These are phyloP conservation scores for Agriopis leucophaearia DNA, from an alignment of 2,888 invertebrate genomes.

Conservation along the genomic window DNA sequence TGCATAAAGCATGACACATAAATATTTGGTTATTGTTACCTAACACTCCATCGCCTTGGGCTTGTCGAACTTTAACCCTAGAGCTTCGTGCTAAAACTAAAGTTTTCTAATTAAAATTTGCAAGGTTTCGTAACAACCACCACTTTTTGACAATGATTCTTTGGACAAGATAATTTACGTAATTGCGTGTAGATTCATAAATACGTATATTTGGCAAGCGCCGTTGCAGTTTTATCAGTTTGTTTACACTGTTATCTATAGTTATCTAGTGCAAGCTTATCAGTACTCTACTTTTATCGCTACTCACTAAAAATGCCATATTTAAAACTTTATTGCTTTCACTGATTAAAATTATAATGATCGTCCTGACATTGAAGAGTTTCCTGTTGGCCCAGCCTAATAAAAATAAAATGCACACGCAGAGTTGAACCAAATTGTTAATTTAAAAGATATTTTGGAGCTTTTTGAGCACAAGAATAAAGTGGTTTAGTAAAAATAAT, in stretches of 20 bases:
- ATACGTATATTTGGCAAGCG: slow-evolving; percentile 17
- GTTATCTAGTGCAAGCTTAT: slow-evolving; percentile 31
- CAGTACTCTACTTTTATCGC: slow-evolving; percentile 21
- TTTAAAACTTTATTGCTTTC: slow-evolving; percentile 7
- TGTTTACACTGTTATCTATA: slow-evolving; percentile 24
- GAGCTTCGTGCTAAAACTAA: slow-evolving; percentile 18
- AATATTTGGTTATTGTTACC: slow-evolving; percentile 1
- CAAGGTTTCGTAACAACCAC: slow-evolving; percentile 26
- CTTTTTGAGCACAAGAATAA: no score
- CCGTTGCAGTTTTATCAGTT: slow-evolving; percentile 32
- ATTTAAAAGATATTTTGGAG: no score
- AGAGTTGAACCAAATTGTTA: no score
- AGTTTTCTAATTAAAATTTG: slow-evolving; percentile 25
- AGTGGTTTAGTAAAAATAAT: no score
- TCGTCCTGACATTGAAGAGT: background rate
- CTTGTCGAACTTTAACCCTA: slow-evolving; percentile 4
- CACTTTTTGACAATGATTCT: slow-evolving; percentile 19
- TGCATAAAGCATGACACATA: background rate
- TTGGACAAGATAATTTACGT: slow-evolving; percentile 25
- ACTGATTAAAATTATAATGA: slow-evolving; percentile 5
- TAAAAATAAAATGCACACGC: background rate
- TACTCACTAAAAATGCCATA: slow-evolving; percentile 9
- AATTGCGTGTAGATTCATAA: slow-evolving; percentile 19
- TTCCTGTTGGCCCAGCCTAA: background rate
- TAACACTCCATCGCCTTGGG: slow-evolving; percentile 1